These are phyloP conservation scores for Merops nubicus DNA, from an alignment of 2,113 vertebrate species.

Conservation along the genomic window DNA sequence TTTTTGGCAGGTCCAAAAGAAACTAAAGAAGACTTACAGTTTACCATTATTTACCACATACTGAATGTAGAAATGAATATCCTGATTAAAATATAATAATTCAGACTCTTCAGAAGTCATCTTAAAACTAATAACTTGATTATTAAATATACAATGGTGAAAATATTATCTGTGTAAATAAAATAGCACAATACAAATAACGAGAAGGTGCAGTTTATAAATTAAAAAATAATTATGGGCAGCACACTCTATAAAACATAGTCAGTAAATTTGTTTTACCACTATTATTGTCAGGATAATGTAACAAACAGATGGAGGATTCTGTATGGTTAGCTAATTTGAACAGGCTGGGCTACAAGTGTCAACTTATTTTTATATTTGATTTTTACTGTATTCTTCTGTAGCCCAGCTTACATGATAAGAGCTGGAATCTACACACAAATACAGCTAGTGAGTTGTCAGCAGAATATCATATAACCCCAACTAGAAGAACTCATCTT, in stretches of 20 bases:
- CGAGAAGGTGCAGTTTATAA: slow-evolving; percentile 31
- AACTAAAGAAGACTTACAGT: background rate
- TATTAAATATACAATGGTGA: background rate
- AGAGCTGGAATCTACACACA: slow-evolving; percentile 51
- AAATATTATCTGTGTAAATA: slow-evolving; percentile 45
- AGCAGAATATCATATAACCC: slow-evolving; percentile 1
- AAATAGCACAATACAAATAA: slow-evolving; percentile 48
- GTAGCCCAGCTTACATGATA: slow-evolving; percentile 31
- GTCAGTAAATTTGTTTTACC: slow-evolving; percentile 59
- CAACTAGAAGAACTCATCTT: slow-evolving; percentile 48
- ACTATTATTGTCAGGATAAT: slow-evolving; percentile 54
- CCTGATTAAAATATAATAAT: slow-evolving; percentile 29
- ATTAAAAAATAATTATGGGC: slow-evolving; percentile 48
- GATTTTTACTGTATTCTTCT: slow-evolving; percentile 55
- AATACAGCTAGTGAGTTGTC: slow-evolving; percentile 35
- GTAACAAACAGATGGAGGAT: slow-evolving; percentile 62
- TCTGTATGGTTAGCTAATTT: slow-evolving; percentile 70
- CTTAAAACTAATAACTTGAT: background rate
- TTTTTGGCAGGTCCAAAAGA: background rate
- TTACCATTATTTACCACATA: background rate
- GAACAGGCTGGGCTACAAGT: slow-evolving; percentile 62
- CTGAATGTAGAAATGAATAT: background rate
- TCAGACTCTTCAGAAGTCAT: slow-evolving; percentile 26
- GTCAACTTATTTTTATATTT: slow-evolving; percentile 66
- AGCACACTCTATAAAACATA: slow-evolving; percentile 53